phyloP scores from a whole-genome alignment of 2,888 invertebrate species.

The Archaeoteleia sp. region DNA sequence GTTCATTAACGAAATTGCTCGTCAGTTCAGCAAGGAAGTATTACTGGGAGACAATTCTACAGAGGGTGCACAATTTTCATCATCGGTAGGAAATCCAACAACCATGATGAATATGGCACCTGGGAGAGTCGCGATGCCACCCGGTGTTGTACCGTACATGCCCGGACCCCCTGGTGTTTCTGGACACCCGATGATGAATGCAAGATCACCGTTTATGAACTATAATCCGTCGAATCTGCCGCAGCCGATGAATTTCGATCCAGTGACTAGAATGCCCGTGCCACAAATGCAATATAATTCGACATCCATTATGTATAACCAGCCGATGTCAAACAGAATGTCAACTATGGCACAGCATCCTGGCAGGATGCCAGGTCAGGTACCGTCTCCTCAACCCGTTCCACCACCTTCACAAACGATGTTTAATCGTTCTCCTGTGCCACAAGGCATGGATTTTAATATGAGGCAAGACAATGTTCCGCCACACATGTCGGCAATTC shows the following conservation, averaged over 20 bases:
- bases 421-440: slow-evolving; percentile 36
- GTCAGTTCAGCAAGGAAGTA: slow-evolving; percentile 66
- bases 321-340: slow-evolving; percentile 53
- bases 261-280: slow-evolving; percentile 50
- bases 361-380: slow-evolving; percentile 48
- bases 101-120: slow-evolving; percentile 3
- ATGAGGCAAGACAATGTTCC: slow-evolving; percentile 23
- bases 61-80: no score
- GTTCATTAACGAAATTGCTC: slow-evolving; percentile 71
- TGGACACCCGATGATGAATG: slow-evolving; percentile 5
- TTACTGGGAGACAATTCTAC: slow-evolving; percentile 23
- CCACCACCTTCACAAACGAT: slow-evolving; percentile 40
- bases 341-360: slow-evolving; percentile 40
- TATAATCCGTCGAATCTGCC: slow-evolving; percentile 60
- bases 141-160: slow-evolving; percentile 12
- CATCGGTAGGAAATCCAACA: background rate
- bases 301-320: slow-evolving; percentile 65
- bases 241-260: slow-evolving; percentile 62
- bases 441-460: background rate
- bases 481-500: slow-evolving; percentile 50
- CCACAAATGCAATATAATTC: slow-evolving; percentile 60
- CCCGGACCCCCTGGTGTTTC: slow-evolving; percentile 4
- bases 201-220: slow-evolving; percentile 56
- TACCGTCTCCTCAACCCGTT: slow-evolving; percentile 58
- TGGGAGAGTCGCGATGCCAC: slow-evolving; percentile 10